Evolutionary conservation across 2,113 vertebrate genomes (phyloP).

Genomic region (cattle (Bos taurus)): DNA sequence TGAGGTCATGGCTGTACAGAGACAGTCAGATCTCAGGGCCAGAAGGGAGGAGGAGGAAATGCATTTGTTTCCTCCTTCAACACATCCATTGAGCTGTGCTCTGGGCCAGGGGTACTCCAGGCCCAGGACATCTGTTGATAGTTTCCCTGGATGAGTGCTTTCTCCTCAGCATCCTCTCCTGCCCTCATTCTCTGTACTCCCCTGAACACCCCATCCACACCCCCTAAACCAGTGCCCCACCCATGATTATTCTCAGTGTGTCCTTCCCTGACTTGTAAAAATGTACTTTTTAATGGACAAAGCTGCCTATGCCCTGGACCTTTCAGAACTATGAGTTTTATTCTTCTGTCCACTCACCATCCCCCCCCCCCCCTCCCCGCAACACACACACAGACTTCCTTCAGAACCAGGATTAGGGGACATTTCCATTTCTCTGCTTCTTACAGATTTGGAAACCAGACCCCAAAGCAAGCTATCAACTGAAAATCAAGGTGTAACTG

Average conservation of each 20-base stretch:
- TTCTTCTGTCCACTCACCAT: not conserved
- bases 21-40: too few relatives aligned
- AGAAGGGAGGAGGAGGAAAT: too few relatives aligned
- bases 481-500: not conserved
- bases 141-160: not conserved
- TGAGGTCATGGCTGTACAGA: not conserved
- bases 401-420: not conserved
- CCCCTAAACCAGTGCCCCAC: not conserved
- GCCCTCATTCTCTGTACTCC: not conserved
- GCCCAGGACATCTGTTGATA: not conserved
- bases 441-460: constrained; percentile 26
- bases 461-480: not conserved
- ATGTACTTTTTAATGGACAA: not conserved
- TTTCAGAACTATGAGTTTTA: not conserved
- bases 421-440: not conserved
- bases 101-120: not conserved
- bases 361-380: fast-evolving
- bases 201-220: too few relatives aligned
- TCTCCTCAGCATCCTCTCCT: not conserved
- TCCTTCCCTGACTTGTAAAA: not conserved
- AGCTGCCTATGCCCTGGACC: not conserved
- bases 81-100: not conserved
- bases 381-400: not conserved
- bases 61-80: not conserved
- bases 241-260: not conserved